Evolutionary conservation across 2,888 invertebrate genomes (phyloP), one percentile per base, ranked within the genome.

Genomic region (Rhingia campestris): DNA sequence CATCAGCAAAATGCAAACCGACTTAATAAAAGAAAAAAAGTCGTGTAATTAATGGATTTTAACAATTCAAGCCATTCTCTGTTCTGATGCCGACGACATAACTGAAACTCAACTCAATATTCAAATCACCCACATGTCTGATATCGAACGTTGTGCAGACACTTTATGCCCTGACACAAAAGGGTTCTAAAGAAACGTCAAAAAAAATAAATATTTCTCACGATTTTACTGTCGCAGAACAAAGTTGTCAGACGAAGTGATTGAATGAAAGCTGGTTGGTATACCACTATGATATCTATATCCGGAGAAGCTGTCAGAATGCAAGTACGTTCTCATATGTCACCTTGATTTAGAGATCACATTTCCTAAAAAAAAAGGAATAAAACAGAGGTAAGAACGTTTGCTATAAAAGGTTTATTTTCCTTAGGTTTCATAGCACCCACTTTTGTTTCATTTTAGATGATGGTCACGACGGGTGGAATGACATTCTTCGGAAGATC

Each of bases 61-160:
- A 56, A 58, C 63, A 72, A 58, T 37, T 39, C 56, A 47, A 35
- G 14, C 35, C 69, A 43, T 43, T 59, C 51, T 51, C 54, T 61
- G 67, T 67, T 69, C 14, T 49, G 59, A 58, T 63, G 14, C 41
- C 45, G 33, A 22, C 53, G 53, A 53, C 58, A 14, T 22, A 4
- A 30, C 63, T 51, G 66, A 66, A 41, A 53, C 73, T 79, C 47
- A 69, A 70, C 43, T 69, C 69, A 61, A 76, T 70, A 81, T 81
- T 72, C 81, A 81, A 81, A 81, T 81, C 76, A 81, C 81, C 81
- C 81, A 77, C 77, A 81, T 81, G 81, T 56, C 61, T 72, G 53
- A 4, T 32, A 22, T 22, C 22, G 22, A 22, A 22, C 22, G 22
- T 14, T 12, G 51, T 61, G 47, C 33, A 75, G 41, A 45, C 58